Evolutionary conservation across 2,797 vertebrate genomes (phyloP).

Genomic region (Huso huso): DNA sequence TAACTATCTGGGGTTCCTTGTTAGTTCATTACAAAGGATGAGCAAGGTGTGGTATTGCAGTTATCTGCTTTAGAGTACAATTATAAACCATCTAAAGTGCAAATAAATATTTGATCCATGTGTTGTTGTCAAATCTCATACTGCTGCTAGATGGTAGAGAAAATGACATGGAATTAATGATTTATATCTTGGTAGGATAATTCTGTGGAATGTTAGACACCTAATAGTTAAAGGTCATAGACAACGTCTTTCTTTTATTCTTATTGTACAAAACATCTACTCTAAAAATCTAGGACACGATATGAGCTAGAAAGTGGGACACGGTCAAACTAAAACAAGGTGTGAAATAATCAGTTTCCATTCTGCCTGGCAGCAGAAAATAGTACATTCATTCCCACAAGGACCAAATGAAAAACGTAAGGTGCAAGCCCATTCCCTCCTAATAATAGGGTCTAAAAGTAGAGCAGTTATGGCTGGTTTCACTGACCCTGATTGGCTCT

Average conservation of each 20-base stretch:
- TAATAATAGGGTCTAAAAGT: background rate
- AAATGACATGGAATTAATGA: no score
- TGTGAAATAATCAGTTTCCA: constrained; percentile 34
- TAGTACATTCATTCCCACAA: constrained; percentile 9
- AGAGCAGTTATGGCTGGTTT: background rate
- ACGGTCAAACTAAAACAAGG: constrained; percentile 38
- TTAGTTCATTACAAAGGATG: no score
- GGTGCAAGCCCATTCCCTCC: constrained; percentile 2
- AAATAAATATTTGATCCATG: no score
- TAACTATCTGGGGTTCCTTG: no score
- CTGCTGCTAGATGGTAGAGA: no score
- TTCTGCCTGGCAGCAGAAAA: constrained; percentile 36
- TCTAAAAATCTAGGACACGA: constrained; percentile 60
- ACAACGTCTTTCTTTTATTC: background rate
- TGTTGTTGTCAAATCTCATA: no score
- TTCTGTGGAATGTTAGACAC: no score
- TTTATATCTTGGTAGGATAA: no score
- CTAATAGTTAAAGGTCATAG: background rate
- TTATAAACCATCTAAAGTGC: no score
- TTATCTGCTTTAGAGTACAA: no score
- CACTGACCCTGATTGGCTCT: no score
- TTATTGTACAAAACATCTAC: constrained; percentile 29
- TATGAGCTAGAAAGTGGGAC: constrained; percentile 61
- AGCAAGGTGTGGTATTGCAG: no score
- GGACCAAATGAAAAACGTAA: constrained; percentile 14